Conservation (phyloP, 1,140 invertebrate genomes). For the Tetranychus cinnabarinus region DNA sequence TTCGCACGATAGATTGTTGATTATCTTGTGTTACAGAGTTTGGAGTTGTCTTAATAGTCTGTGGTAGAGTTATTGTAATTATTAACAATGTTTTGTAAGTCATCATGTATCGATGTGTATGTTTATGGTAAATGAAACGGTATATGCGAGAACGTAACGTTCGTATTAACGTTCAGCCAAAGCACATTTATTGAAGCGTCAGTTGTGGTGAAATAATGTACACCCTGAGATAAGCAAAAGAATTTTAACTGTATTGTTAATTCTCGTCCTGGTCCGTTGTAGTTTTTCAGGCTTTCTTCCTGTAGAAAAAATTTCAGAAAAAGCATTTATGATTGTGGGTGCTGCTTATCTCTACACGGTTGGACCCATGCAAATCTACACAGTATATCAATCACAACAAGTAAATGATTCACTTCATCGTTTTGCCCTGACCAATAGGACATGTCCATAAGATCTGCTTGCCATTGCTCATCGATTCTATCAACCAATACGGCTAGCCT, state of each 20-base stretch:
- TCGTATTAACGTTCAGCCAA: conserved; percentile 23
- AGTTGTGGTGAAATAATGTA: conserved; percentile 23
- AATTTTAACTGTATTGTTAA: conserved; percentile 14
- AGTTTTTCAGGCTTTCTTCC: not conserved
- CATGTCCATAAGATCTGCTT: not conserved
- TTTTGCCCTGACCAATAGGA: not conserved
- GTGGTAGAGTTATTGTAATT: not conserved
- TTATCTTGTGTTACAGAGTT: too few species aligned
- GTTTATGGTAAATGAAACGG: not conserved
- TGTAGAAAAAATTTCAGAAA: not conserved
- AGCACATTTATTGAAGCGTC: conserved; percentile 19
- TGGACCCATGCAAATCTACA: not conserved
- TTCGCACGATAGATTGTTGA: too few species aligned
- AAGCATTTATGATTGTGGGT: not conserved
- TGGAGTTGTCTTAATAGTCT: not conserved
- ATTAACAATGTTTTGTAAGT: not conserved
- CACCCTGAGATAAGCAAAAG: conserved; percentile 16
- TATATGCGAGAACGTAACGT: conserved; percentile 17
- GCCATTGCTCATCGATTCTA: not conserved
- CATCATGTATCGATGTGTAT: not conserved
- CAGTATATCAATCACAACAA: not conserved
- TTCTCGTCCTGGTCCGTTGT: conserved; percentile 3
- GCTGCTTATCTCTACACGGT: not conserved
- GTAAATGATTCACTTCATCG: not conserved
- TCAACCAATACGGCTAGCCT: not conserved